A percentile compares a stretch with the other conserved stretches of the same genome.
These are phyloP conservation scores for Chrosomus eos DNA, from an alignment of 2,797 vertebrate genomes.

Conservation along the genomic window DNA sequence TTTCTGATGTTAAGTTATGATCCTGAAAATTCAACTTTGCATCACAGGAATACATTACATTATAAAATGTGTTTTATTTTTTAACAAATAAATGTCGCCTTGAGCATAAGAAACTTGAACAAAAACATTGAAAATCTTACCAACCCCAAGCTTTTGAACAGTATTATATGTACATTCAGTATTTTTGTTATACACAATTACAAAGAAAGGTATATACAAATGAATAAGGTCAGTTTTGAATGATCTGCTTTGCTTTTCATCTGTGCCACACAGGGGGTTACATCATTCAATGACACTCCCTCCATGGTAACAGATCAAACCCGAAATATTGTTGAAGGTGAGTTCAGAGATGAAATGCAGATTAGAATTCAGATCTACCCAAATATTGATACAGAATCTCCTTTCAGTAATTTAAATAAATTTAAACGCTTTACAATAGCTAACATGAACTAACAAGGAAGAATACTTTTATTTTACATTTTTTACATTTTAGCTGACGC, in stretches of 20 bases:
- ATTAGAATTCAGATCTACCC: background rate
- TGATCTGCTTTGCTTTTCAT: background rate
- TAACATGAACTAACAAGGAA: background rate
- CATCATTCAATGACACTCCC: constrained; percentile 80
- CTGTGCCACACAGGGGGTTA: constrained; percentile 73
- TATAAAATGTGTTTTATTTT: background rate
- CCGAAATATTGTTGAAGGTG: constrained; percentile 74
- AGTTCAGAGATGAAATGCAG: constrained; percentile 49
- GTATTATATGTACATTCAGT: background rate
- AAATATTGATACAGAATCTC: background rate
- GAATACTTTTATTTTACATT: too few species aligned
- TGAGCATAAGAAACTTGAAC: background rate
- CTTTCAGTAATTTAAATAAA: background rate
- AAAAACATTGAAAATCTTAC: background rate
- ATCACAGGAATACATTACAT: background rate
- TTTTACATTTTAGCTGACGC: too few species aligned
- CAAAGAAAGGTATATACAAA: background rate
- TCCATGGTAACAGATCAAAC: constrained; percentile 78
- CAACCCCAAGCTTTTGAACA: background rate
- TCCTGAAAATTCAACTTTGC: background rate
- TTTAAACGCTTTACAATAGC: background rate
- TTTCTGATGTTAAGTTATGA: background rate
- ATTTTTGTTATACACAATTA: background rate
- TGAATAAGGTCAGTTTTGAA: background rate
- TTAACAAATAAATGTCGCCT: background rate